Percentiles rank a stretch among this genome's conserved stretches.
phyloP scores from a whole-genome alignment of 2,113 vertebrate species.

The Nicator chloris region DNA sequence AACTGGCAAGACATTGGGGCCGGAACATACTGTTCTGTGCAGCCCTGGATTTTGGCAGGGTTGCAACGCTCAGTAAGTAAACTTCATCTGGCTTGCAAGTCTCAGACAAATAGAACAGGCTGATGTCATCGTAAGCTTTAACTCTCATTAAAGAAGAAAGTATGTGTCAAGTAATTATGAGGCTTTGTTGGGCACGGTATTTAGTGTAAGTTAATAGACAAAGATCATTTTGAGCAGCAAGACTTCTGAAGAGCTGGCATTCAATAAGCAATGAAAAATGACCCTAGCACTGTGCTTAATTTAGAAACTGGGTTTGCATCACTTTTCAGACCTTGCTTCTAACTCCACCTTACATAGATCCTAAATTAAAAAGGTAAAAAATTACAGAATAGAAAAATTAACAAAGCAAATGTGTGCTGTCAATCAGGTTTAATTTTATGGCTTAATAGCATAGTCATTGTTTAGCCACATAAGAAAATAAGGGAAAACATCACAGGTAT shows the following conservation, averaged over 20 bases:
- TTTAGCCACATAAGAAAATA: neutral
- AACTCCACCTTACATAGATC: neutral
- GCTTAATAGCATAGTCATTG: neutral
- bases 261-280: neutral
- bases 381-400: neutral
- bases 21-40: slow-evolving; percentile 35
- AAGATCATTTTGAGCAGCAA: neutral
- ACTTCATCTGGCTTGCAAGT: slow-evolving; percentile 13
- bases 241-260: neutral
- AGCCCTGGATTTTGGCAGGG: slow-evolving; percentile 20
- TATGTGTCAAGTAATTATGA: neutral
- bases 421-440: neutral
- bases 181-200: neutral
- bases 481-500: neutral
- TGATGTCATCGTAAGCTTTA: slow-evolving; percentile 28
- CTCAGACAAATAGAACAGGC: slow-evolving; percentile 23
- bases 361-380: neutral
- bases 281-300: neutral
- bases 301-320: neutral
- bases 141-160: slow-evolving; percentile 25
- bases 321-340: neutral
- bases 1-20: slow-evolving; percentile 20
- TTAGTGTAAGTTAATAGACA: slow-evolving; percentile 27
- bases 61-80: slow-evolving; percentile 12
- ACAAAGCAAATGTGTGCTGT: neutral